Percentiles rank a stretch among this genome's conserved stretches.
These are phyloP conservation scores for Raphicerus campestris DNA, from an alignment of 2,113 vertebrate species.

Conservation along the genomic window DNA sequence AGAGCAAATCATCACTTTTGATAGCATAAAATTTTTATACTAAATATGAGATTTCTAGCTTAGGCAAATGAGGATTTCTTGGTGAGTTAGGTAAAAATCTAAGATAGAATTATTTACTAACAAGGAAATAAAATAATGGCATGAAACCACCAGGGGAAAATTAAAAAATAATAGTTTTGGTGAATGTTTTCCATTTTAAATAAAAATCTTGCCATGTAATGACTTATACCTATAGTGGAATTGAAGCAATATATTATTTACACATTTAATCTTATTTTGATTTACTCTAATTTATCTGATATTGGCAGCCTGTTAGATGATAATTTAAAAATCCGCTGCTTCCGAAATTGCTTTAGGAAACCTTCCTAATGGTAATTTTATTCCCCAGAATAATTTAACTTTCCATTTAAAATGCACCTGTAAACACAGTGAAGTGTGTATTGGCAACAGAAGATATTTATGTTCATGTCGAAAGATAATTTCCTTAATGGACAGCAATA, in stretches of 20 bases:
- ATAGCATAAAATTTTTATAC: conserved; percentile 25
- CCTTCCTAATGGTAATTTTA: conserved; percentile 70
- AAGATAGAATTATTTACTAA: conserved; percentile 51
- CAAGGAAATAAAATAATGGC: conserved; percentile 1
- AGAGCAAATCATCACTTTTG: conserved; percentile 30
- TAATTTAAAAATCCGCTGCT: conserved; percentile 61
- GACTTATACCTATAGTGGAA: conserved; percentile 17
- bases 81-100: background rate
- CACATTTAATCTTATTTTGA: conserved; percentile 58
- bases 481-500: conserved; percentile 1
- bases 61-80: background rate
- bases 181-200: conserved; percentile 33
- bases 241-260: conserved; percentile 52
- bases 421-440: background rate
- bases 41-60: conserved; percentile 14
- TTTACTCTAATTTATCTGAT: conserved; percentile 65
- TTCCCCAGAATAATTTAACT: conserved; percentile 65
- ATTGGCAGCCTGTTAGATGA: conserved; percentile 41
- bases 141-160: conserved; percentile 21
- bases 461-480: background rate
- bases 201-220: background rate
- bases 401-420: conserved; percentile 50
- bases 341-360: conserved; percentile 67
- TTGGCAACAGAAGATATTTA: conserved; percentile 38
- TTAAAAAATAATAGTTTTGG: conserved; percentile 2